Evolutionary conservation across 1,140 invertebrate species (phyloP), one percentile per base, ranked within the genome.

Genomic region (Wasmannia auropunctata): DNA sequence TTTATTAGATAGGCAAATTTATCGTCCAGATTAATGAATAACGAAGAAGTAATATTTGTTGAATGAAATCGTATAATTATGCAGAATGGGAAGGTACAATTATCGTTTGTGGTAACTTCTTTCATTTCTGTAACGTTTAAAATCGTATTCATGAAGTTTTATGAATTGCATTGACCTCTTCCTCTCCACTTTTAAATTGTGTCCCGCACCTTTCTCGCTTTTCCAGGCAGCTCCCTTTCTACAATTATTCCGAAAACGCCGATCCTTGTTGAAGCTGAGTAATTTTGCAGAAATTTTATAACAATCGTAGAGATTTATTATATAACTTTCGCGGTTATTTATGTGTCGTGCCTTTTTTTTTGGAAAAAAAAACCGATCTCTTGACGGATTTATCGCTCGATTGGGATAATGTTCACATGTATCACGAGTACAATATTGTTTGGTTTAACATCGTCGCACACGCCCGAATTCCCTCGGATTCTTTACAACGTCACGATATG

Each of bases 131-230:
- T 72, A 74, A 72, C 40, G 37, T 19, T 58, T 72, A 43, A 72
- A 83, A 74, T 83, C 31, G 70, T 83, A 83, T 83, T 83, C 79
- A 83, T 83, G 25, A 83, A 83, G 51, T 83, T 83, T 74, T 28
- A 74, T 74, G 67, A 83, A 83, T 83, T 22, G 28, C 51, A 83
- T 72, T 83, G 79, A 83, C 79, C 79, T 83, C 51, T 75, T 19
- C 62, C 63, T 80, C 25, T 77, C 14, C 25, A 74, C 67, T 83
- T 83, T 83, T 74, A 74, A 83, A 83, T 83, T 80, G 46, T 74
- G 51, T 72, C 14, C 65, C 22, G 19, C 3, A 43, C 49, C n/a
- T 56, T 25, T 16, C 37, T 43, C 8, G 25, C 14, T 46, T 69
- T 65, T 54, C 28, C 28, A 51, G 11, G 25, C 31, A 16, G 25